Percentiles rank a stretch among this genome's conserved stretches.
phyloP scores from a whole-genome alignment of 2,888 invertebrate species.

The Standfussiana lucernea region DNA sequence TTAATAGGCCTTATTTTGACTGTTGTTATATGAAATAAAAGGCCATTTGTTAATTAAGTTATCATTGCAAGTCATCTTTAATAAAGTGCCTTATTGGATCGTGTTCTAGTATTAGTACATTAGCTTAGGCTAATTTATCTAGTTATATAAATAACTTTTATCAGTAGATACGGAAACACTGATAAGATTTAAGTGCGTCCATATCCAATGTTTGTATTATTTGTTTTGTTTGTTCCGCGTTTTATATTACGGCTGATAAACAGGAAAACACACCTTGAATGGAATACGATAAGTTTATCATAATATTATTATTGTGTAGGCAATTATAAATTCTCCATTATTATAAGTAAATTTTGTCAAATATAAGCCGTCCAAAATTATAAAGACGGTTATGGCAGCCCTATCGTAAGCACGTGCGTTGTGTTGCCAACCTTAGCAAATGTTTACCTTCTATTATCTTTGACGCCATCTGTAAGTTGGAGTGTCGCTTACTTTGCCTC shows the following conservation, averaged over 20 bases:
- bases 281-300: conserved; percentile 24
- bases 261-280: conserved; percentile 31
- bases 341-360: background rate
- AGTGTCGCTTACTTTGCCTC: conserved; percentile 56
- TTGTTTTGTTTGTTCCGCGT: conserved; percentile 47
- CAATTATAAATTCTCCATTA: conserved; percentile 14
- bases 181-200: conserved; percentile 39
- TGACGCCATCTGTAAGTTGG: conserved; percentile 69
- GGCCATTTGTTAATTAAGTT: background rate
- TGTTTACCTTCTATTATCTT: conserved; percentile 84
- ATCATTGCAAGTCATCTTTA: background rate
- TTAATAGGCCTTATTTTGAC: background rate
- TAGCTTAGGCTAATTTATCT: background rate
- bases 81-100: conserved; percentile 9
- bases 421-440: conserved; percentile 74
- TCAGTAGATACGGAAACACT: conserved; percentile 12
- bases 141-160: conserved; percentile 20
- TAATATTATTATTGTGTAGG: background rate
- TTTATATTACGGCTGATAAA: conserved; percentile 38
- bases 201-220: conserved; percentile 43
- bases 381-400: conserved; percentile 31
- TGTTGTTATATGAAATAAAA: background rate
- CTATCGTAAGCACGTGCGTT: conserved; percentile 51
- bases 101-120: background rate
- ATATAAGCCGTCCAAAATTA: background rate